Base-by-base conservation (phyloP, 2,888 invertebrate genomes). In the Ennomos quercinarius region DNA sequence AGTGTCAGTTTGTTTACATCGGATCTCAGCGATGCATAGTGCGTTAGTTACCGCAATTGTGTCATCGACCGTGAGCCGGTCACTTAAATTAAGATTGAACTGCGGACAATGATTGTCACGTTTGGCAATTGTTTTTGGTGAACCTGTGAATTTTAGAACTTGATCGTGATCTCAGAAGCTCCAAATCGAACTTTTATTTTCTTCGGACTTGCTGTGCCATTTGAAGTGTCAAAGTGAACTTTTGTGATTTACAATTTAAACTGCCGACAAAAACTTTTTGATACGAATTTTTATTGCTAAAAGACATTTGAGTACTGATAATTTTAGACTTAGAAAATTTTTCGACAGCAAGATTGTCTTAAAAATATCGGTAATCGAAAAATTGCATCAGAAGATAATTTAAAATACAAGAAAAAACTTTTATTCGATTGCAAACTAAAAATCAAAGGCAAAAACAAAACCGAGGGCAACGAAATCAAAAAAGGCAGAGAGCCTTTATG, bases 1-100 rank as follows among this genome's bases (percentile, higher is more conserved):
- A 83, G 74, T 76, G 80, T 83, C 80, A 83, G 86, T 86, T 90
- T 91, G 91, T 91, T 91, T 91, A 91, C 91, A 85, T 87, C 87
- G 79, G 75, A 74, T 72, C 77, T 75, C 79, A 79, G 82, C 84
- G 86, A 86, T 89, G 90, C 88, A 86, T 84, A 86, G 86, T 86
- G 85, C 84, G 85, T 84, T 84, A 80, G 82, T 87, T 83, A 82
- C 81, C 85, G 85, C 84, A 79, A 86, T 87, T 89, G 89, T 91
- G 91, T 87, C 88, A 88, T 87, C 86, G 88, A 84, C 86, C 86
- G 85, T 78, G 76, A 81, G 81, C 81, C 79, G 83, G 78, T 83
- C 84, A 83, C 82, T 83, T 78, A 85, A 27, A 81, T 86, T 83
- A 82, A 81, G 79, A 87, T 86, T 89, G 86, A 87, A 80, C 84